phyloP scores from a whole-genome alignment of 2,888 invertebrate species.

The Clanis bilineata region DNA sequence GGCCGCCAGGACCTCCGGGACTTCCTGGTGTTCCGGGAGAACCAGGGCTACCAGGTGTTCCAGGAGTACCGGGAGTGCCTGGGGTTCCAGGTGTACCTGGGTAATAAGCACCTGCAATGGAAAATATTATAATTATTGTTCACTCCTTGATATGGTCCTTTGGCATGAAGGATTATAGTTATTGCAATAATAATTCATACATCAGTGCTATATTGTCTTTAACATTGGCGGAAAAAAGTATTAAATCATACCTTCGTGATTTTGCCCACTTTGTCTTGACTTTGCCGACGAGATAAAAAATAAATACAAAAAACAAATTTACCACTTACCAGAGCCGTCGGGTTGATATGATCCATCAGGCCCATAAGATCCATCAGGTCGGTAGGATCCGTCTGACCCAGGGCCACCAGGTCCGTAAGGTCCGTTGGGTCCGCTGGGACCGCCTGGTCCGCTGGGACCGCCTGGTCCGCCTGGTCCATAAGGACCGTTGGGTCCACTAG shows the following conservation, averaged over 20 bases:
- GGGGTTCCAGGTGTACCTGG: slow-evolving; percentile 40
- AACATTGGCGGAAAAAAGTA: too few species aligned
- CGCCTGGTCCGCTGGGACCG: slow-evolving; percentile 22
- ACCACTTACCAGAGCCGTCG: slow-evolving; percentile 22
- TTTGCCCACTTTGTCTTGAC: too few species aligned
- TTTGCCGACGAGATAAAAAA: too few species aligned
- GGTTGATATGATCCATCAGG: slow-evolving; percentile 33
- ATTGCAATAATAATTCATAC: too few species aligned
- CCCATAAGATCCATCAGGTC: slow-evolving; percentile 23
- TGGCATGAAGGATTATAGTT: too few species aligned
- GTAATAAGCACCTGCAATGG: slow-evolving; percentile 30
- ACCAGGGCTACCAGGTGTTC: slow-evolving; percentile 24
- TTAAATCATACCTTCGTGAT: too few species aligned
- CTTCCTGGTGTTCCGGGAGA: slow-evolving; percentile 31
- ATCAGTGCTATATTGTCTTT: too few species aligned
- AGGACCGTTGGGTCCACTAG: slow-evolving; percentile 27
- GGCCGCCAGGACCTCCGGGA: slow-evolving; percentile 13
- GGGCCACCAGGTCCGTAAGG: slow-evolving; percentile 39
- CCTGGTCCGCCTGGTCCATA: slow-evolving; percentile 23
- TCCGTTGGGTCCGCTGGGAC: slow-evolving; percentile 16
- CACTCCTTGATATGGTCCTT: too few species aligned
- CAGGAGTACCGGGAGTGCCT: slow-evolving; percentile 26
- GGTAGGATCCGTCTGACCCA: slow-evolving; percentile 23
- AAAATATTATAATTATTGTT: slow-evolving; percentile 11
- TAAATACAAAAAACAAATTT: neutral